Base-by-base conservation (phyloP, 2,888 invertebrate species). In the Philonicus albiceps region DNA sequence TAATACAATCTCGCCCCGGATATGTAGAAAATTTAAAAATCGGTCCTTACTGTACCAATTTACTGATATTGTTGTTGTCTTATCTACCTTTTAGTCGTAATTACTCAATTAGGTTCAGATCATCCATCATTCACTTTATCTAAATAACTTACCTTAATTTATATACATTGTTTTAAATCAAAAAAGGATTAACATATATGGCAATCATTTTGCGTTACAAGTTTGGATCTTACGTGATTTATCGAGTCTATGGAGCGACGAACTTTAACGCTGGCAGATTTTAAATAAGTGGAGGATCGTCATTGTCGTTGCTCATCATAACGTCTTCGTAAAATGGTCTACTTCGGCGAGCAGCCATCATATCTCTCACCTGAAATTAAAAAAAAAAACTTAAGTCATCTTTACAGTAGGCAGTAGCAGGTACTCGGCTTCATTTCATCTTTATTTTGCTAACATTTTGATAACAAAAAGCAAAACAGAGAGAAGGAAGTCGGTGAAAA, bases 201-300 rank as follows among this genome's bases (percentile, higher is more conserved):
- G 83, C 83, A 83, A 83, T 37, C 40, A 83, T 72, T 83, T 43
- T 83, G 72, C 83, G 64, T 83, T 64, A 64, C 64, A 64, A 64
- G 22, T 64, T 78, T 80, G 31, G 16, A 53, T 53, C 27, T 78
- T 80, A 22, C 64, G 22, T 19, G 19, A n/a, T 64, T 83, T 30
- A 40, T 83, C 81, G 13, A 72, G 53, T 64, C 43, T 84, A 37
- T 64, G 19, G 16, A 8, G 16, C 11, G 64, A 53, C 53, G 40
- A 53, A 53, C 22, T 16, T 49, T 8, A 19, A 53, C 6, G 16
- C 27, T 55, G 86, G 86, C 83, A 84, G 88, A 87, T 83, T 87
- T 89, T 90, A 90, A 88, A 89, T 89, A 72, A 90, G 88, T 87
- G 89, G 89, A 72, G 89, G 89, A 87, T 90, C 89, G 80, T 90